phyloP scores from a whole-genome alignment of 1,140 invertebrate genomes.

The Goniozus legneri region DNA sequence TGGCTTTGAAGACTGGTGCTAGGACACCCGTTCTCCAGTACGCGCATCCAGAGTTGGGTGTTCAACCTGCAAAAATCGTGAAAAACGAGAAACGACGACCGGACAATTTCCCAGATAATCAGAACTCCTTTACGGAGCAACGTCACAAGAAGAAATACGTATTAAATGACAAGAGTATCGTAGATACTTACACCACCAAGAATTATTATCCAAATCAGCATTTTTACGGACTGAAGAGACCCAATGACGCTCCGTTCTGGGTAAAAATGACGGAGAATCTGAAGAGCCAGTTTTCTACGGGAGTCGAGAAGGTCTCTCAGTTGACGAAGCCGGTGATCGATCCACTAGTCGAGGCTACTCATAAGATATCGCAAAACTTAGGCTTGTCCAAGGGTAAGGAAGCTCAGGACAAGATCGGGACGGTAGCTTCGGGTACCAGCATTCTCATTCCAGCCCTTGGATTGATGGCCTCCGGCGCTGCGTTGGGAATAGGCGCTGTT shows the following conservation, averaged over 20 bases:
- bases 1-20: slow-evolving; percentile 64
- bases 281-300: slow-evolving; percentile 67
- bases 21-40: slow-evolving; percentile 72
- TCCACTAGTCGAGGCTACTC: slow-evolving; percentile 70
- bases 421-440: slow-evolving; percentile 53
- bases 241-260: slow-evolving; percentile 65
- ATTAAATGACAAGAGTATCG: slow-evolving; percentile 40
- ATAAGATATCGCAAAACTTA: slow-evolving; percentile 72
- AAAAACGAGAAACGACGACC: slow-evolving; percentile 54
- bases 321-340: slow-evolving; percentile 69
- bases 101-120: slow-evolving; percentile 49
- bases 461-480: slow-evolving; percentile 73
- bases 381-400: slow-evolving; percentile 58
- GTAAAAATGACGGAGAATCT: slow-evolving; percentile 67
- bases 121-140: slow-evolving; percentile 41
- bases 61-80: slow-evolving; percentile 65
- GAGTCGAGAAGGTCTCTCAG: slow-evolving; percentile 67
- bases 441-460: slow-evolving; percentile 70
- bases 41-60: slow-evolving; percentile 72
- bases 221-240: slow-evolving; percentile 43
- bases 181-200: slow-evolving; percentile 40
- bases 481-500: slow-evolving; percentile 72
- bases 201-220: slow-evolving; percentile 47
- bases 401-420: slow-evolving; percentile 71
- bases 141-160: slow-evolving; percentile 49